Base-by-base conservation (phyloP, 1,140 invertebrate genomes). In the Steinernema khuongi region DNA sequence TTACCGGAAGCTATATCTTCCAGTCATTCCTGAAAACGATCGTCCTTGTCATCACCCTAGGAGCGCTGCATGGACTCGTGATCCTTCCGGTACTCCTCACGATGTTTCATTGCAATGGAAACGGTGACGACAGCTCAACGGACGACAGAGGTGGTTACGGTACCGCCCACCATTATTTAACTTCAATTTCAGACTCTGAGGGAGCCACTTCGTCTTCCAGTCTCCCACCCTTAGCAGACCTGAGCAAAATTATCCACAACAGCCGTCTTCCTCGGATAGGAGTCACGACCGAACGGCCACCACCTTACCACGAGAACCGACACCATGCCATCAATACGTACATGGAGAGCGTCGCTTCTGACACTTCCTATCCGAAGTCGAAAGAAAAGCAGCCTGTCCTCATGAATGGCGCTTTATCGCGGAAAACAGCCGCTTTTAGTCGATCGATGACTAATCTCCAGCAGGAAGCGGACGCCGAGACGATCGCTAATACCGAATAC, bases 1-100 rank as follows among this genome's bases (percentile, higher is more conserved):
- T 94, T 26, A 93, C 94, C 0, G 91, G 93, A 70, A 96, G 93
- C 77, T 97, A 96, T 83, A 94, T 97, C 66, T 97, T 97, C 86
- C 88, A 94, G n/a, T 94, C 96, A 0, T 98, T 97, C 89, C 96
- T 97, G 86, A 97, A 97, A 87, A 96, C 96, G 89, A 94, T 97
- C 17, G 94, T 96, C 84, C 88, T 97, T 72, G 94, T 97, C 0
- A 94, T 96, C 74, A 91, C 94, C 83, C 93, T 96, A 30, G 86
- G 86, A 1, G 74, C 84, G 0, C 36, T 86, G 1, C 87, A 87
- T 77, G 85, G 85, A 1, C 68, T 87, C 1, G 78, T 87, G 1
- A 81, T 87, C 72, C 76, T 87, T 31, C 87, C 87, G 14, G 94
- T 97, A 0, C 86, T 97, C 0, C 85, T 98, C 0, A 96, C 94